Evolutionary conservation across 1,140 invertebrate genomes (phyloP), one percentile per base, ranked within the genome.

Genomic region (Steinernema khuongi): DNA sequence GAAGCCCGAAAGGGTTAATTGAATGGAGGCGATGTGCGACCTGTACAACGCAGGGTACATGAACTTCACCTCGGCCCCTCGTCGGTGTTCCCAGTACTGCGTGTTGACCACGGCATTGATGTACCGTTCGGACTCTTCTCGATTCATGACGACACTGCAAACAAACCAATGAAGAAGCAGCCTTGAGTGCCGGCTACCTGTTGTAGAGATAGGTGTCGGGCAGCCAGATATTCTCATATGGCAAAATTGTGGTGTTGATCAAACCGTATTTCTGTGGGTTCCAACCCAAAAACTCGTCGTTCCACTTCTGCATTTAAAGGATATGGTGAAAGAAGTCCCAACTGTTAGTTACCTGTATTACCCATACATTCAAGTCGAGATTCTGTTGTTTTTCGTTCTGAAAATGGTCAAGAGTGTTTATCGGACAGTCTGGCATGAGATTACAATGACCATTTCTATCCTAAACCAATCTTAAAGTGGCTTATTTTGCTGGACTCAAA

Each of bases 11-110:
- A 50, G 50, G 7, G 50, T 44, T 70, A n/a, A 1, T 22, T 33
- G n/a, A 60, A 1, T 70, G 22, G 18, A 18, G 31, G 71, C 28
- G 11, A 19, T 33, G 31, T 68, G 17, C 30, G 68, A 81, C 73
- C 81, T 74, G 67, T 84, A 84, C 36, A 84, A 44, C 60, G 83
- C 83, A 4, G 82, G 82, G 78, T 85, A 84, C 83, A 84, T 84
- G 69, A 84, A 84, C 68, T 80, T 85, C 17, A 84, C 74, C 50
- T 84, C 81, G 11, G 83, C 79, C 26, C 83, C 83, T 33, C 74
- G 72, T 72, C 80, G 36, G n/a, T 73, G 67, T 70, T 84, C 76
- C 83, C 83, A 84, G 70, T 84, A 83, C 28, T 85, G 79, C 31
- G 82, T 85, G 14, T 68, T 81, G 11, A 84, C 80, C 14, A 84